Evolutionary conservation across 2,113 vertebrate species (phyloP).

Genomic region (Centrocercus urophasianus): DNA sequence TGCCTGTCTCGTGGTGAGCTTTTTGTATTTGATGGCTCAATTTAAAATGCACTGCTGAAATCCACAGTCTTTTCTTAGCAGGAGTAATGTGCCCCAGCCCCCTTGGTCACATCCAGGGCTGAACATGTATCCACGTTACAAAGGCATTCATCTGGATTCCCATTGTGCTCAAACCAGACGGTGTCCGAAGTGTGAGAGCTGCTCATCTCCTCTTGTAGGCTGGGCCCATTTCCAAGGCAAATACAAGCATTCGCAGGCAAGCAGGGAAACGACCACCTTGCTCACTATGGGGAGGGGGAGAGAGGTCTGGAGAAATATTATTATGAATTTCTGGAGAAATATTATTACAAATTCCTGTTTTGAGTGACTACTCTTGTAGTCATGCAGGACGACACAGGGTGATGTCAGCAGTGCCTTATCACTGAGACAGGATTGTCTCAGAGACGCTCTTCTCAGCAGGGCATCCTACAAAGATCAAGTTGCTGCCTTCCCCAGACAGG

Average conservation of each 20-base stretch:
- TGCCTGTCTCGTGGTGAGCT: neutral
- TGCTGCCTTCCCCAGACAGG: neutral
- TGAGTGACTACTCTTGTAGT: neutral
- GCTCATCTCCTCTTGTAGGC: neutral
- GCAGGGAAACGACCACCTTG: neutral
- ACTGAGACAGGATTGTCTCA: neutral
- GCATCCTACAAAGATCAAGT: neutral
- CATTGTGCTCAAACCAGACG: neutral
- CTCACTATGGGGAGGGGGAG: neutral
- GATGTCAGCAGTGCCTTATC: neutral
- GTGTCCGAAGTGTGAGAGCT: neutral
- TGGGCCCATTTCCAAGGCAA: conserved; percentile 35
- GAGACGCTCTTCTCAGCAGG: neutral
- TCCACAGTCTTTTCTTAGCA: neutral
- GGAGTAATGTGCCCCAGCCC: neutral
- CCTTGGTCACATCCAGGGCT: neutral
- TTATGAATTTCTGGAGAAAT: conserved; percentile 23
- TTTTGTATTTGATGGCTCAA: neutral
- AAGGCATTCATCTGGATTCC: neutral
- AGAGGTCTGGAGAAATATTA: conserved; percentile 3
- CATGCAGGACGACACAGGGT: neutral
- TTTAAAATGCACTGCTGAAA: neutral
- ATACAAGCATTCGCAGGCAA: neutral
- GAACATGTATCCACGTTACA: accelerated
- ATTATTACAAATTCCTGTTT: conserved; percentile 30